Conservation (phyloP, 2,113 vertebrate species). For the Deroptyus accipitrinus region DNA sequence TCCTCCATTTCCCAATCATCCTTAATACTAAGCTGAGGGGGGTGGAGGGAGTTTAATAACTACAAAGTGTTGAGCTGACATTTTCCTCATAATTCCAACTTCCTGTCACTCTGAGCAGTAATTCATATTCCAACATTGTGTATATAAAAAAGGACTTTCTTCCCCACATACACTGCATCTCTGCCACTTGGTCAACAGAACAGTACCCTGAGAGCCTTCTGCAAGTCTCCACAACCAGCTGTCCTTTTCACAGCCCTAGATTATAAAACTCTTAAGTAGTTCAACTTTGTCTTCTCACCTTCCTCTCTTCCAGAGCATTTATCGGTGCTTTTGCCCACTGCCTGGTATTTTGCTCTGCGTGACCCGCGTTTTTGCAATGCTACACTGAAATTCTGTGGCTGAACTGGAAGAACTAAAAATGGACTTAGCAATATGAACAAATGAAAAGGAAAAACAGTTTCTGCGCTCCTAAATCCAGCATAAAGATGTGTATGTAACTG, state of each 20-base stretch:
- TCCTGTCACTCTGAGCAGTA: neutral
- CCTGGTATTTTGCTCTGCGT: accelerated
- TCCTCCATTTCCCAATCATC: neutral
- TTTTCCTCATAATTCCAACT: neutral
- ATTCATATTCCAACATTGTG: neutral
- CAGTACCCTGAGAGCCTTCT: neutral
- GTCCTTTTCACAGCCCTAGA: neutral
- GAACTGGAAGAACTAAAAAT: neutral
- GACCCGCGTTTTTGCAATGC: neutral
- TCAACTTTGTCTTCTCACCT: neutral
- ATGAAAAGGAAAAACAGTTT: neutral
- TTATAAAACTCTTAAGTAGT: neutral
- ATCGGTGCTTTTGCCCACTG: neutral
- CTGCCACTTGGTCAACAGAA: neutral
- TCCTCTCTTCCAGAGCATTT: neutral
- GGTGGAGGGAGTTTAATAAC: neutral
- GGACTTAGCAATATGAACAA: neutral
- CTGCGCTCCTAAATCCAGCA: neutral
- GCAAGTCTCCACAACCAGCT: neutral
- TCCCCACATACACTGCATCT: neutral
- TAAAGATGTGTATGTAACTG: neutral
- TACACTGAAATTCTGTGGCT: neutral
- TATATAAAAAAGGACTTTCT: neutral
- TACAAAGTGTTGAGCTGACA: neutral
- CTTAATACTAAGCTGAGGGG: neutral